phyloP scores from a whole-genome alignment of 2,888 invertebrate genomes.

The Synanthedon tipuliformis region DNA sequence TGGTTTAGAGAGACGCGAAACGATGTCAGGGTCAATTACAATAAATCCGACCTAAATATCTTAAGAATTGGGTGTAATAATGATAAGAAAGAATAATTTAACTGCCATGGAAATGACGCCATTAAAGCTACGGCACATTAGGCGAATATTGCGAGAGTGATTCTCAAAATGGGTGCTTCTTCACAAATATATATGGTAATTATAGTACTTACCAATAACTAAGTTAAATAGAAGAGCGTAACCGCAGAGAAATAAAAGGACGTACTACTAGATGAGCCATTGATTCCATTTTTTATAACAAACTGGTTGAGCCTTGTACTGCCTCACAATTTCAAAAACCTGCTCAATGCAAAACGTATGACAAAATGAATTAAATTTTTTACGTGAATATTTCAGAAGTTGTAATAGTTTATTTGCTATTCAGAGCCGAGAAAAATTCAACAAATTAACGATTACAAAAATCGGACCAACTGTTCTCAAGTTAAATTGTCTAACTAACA shows the following conservation, averaged over 20 bases:
- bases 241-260: conserved; percentile 4
- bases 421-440: too few relatives aligned
- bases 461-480: too few relatives aligned
- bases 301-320: too few relatives aligned
- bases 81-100: conserved; percentile 2
- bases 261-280: not conserved
- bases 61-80: not conserved
- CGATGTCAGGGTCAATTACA: conserved; percentile 2
- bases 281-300: too few relatives aligned
- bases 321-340: too few relatives aligned
- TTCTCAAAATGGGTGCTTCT: conserved; percentile 22
- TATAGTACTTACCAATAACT: conserved; percentile 30
- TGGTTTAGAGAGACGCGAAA: not conserved
- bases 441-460: too few relatives aligned
- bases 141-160: conserved; percentile 12
- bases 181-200: conserved; percentile 29
- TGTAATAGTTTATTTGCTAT: too few relatives aligned
- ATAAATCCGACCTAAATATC: conserved; percentile 2
- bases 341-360: too few relatives aligned
- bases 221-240: conserved; percentile 19
- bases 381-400: too few relatives aligned
- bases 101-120: conserved; percentile 7
- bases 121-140: conserved; percentile 13
- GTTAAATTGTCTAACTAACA: too few relatives aligned
- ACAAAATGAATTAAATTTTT: too few relatives aligned